Percentiles rank a stretch among this genome's conserved stretches.
phyloP scores from a whole-genome alignment of 1,140 invertebrate species.

The Aphis craccivora region DNA sequence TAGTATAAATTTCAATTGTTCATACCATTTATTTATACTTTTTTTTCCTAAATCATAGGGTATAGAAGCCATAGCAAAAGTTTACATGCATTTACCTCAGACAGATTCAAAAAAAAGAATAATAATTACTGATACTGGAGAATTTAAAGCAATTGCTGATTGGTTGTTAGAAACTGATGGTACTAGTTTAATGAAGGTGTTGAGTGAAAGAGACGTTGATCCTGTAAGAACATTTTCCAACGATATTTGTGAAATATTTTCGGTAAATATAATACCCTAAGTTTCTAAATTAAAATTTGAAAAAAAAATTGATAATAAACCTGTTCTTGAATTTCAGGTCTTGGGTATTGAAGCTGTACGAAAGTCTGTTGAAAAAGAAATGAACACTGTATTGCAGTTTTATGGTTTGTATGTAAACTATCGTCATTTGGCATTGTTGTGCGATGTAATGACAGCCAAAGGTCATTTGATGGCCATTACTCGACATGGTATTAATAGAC shows the following conservation, averaged over 20 bases:
- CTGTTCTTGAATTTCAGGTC: constrained; percentile 68
- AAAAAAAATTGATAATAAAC: constrained; percentile 43
- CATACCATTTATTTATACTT: constrained; percentile 73
- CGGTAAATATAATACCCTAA: constrained; percentile 66
- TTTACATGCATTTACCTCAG: constrained; percentile 99
- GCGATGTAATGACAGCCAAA: constrained; percentile 99
- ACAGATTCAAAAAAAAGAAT: constrained; percentile 98
- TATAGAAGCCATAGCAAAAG: constrained; percentile 90
- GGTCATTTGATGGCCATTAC: constrained; percentile 99
- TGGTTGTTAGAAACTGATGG: constrained; percentile 99
- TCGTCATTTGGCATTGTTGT: constrained; percentile 96
- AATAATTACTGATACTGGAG: constrained; percentile 95
- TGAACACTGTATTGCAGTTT: constrained; percentile 99
- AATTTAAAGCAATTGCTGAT: constrained; percentile 97
- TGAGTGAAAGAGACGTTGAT: constrained; percentile 97
- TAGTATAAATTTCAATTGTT: constrained; percentile 83
- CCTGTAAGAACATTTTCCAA: constrained; percentile 97
- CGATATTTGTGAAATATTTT: constrained; percentile 99
- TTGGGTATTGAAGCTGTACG: constrained; percentile 99
- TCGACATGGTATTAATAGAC: constrained; percentile 99
- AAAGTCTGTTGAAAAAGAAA: constrained; percentile 99
- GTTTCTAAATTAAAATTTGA: neutral
- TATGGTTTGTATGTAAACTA: constrained; percentile 99
- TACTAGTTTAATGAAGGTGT: constrained; percentile 96
- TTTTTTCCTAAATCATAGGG: constrained; percentile 65